Evolutionary conservation across 2,888 invertebrate genomes (phyloP).

Genomic region (Tridacna crocea): DNA sequence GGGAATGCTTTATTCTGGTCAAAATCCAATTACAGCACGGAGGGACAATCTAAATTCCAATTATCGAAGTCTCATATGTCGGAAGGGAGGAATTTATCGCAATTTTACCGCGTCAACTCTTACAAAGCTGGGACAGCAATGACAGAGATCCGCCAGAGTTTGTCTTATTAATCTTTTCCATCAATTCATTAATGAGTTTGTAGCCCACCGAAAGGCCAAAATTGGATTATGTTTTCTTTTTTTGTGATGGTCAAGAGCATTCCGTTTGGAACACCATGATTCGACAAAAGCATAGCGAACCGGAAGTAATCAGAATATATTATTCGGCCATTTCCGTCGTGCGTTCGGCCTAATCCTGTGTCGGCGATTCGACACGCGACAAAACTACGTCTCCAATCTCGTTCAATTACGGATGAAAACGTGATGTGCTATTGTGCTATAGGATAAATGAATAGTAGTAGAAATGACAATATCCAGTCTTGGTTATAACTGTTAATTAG

Average conservation of each 20-base stretch:
- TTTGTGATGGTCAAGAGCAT: slow-evolving; percentile 10
- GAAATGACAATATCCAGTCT: too few relatives aligned
- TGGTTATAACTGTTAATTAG: too few relatives aligned
- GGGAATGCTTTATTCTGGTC: slow-evolving; percentile 30
- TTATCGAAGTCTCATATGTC: slow-evolving; percentile 21
- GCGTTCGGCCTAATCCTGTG: not conserved
- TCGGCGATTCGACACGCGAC: not conserved
- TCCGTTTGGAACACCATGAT: not conserved
- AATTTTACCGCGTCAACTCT: slow-evolving; percentile 20
- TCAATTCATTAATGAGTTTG: slow-evolving; percentile 16
- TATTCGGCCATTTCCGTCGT: slow-evolving; percentile 22
- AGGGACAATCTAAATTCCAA: slow-evolving; percentile 52
- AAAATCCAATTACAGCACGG: slow-evolving; percentile 51
- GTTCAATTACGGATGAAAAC: too few relatives aligned
- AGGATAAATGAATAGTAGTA: too few relatives aligned
- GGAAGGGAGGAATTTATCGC: slow-evolving; percentile 18
- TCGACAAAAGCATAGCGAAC: not conserved
- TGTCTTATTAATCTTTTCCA: slow-evolving; percentile 21
- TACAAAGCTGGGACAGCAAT: not conserved
- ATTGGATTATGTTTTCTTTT: slow-evolving; percentile 7
- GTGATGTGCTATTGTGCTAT: too few relatives aligned
- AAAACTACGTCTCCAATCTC: not conserved
- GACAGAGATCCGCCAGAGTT: slow-evolving; percentile 11
- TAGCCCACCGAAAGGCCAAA: not conserved
- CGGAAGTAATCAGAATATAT: slow-evolving; percentile 15